These are phyloP conservation scores for Pantala flavescens DNA, from an alignment of 1,140 invertebrate species.

Conservation along the genomic window DNA sequence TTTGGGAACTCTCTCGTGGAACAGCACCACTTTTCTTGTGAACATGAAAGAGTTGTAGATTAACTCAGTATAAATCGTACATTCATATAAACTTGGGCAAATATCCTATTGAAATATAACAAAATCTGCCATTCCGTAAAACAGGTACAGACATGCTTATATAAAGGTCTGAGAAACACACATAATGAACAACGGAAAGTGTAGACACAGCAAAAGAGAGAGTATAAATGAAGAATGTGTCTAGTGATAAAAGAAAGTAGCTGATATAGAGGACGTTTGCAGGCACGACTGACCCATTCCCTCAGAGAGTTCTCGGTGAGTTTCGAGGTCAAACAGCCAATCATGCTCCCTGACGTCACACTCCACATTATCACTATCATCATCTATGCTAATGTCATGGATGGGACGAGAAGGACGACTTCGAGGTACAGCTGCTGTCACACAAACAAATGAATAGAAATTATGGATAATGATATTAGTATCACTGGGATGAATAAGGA, in stretches of 20 bases:
- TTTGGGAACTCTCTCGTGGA: too few relatives aligned
- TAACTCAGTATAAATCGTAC: too few relatives aligned
- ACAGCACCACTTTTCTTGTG: too few relatives aligned
- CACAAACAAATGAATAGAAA: conserved; percentile 19
- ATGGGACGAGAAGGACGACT: conserved; percentile 31
- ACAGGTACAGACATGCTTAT: not conserved
- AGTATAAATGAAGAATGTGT: not conserved
- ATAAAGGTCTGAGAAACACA: not conserved
- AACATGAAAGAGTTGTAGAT: too few relatives aligned
- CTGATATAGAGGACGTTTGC: not conserved
- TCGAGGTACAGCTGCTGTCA: conserved; percentile 29
- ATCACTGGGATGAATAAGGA: not conserved
- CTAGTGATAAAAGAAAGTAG: not conserved
- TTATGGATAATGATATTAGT: not conserved
- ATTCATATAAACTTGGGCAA: too few relatives aligned
- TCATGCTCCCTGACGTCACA: conserved; percentile 42
- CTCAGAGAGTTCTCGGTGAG: not conserved
- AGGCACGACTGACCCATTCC: conserved; percentile 15
- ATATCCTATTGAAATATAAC: too few relatives aligned
- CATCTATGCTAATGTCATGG: conserved; percentile 42
- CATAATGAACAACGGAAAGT: not conserved
- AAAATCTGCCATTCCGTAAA: not conserved
- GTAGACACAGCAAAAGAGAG: not conserved
- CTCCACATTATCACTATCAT: conserved; percentile 35
- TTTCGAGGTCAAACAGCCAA: conserved; percentile 40